A percentile compares a stretch with the other conserved stretches of the same genome.
phyloP scores from a whole-genome alignment of 2,113 vertebrate genomes.

The Bujurquina vittata region DNA sequence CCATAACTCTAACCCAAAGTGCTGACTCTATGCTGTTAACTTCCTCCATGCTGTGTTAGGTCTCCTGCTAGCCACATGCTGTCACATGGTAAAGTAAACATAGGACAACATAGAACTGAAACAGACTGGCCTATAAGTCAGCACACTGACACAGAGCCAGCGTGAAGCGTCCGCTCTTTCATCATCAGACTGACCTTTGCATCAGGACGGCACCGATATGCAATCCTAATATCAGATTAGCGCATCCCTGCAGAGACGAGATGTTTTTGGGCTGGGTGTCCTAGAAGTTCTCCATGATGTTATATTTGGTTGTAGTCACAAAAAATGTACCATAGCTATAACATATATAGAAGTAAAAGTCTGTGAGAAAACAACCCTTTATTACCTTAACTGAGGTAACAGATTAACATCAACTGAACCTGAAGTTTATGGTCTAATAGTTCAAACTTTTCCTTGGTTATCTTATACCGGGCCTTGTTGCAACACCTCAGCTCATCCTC shows the following conservation, averaged over 20 bases:
- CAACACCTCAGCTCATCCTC: background rate
- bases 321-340: background rate
- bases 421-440: background rate
- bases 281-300: background rate
- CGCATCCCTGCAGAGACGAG: background rate
- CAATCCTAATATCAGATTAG: background rate
- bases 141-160: background rate
- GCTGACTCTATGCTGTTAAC: background rate
- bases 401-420: background rate
- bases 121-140: too few species aligned
- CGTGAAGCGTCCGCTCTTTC: too few species aligned
- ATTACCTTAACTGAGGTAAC: background rate
- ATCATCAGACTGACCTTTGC: background rate
- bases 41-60: background rate
- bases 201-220: background rate
- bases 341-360: background rate
- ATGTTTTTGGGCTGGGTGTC: background rate
- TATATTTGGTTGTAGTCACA: background rate
- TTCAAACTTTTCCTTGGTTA: background rate
- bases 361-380: background rate
- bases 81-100: background rate
- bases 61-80: background rate
- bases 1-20: background rate
- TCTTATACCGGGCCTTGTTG: rapidly evolving
- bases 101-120: background rate